Evolutionary conservation across 2,797 vertebrate species (phyloP).

Genomic region (Octomys mimax): DNA sequence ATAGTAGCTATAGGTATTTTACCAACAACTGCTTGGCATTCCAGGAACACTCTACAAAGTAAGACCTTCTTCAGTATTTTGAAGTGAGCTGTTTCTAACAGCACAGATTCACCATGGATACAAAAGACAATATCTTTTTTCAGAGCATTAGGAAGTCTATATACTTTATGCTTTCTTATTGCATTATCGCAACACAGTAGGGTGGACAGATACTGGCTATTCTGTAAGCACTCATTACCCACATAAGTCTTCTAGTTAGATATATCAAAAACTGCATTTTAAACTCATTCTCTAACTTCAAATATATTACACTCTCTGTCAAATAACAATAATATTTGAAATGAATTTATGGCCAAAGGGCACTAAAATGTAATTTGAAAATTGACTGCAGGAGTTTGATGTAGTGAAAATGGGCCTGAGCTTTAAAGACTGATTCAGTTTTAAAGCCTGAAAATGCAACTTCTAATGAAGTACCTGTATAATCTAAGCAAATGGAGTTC

Average conservation of each 20-base stretch:
- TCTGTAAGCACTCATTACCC: slow-evolving; percentile 21
- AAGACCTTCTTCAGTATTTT: background rate
- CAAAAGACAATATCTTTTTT: background rate
- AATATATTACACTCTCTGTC: slow-evolving; percentile 51
- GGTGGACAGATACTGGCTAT: background rate
- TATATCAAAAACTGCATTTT: slow-evolving; percentile 19
- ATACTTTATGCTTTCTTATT: slow-evolving; percentile 19
- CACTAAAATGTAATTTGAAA: slow-evolving; percentile 48
- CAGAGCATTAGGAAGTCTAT: background rate
- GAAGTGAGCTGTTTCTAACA: background rate
- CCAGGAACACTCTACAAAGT: slow-evolving; percentile 17
- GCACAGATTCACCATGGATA: slow-evolving; percentile 16
- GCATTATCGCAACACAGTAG: background rate
- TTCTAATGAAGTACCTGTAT: background rate
- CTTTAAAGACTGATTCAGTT: background rate
- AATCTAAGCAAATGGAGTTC: background rate
- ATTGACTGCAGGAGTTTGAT: background rate
- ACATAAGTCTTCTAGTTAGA: slow-evolving; percentile 19
- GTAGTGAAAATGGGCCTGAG: background rate
- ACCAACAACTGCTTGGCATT: slow-evolving; percentile 9
- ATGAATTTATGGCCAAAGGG: slow-evolving; percentile 29
- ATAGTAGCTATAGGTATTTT: slow-evolving; percentile 8
- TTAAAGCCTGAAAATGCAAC: slow-evolving; percentile 32
- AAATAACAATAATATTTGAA: slow-evolving; percentile 28
- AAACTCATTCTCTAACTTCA: slow-evolving; percentile 40